These are phyloP conservation scores for Yponomeuta malinellus DNA, from an alignment of 2,888 invertebrate genomes.

Conservation along the genomic window DNA sequence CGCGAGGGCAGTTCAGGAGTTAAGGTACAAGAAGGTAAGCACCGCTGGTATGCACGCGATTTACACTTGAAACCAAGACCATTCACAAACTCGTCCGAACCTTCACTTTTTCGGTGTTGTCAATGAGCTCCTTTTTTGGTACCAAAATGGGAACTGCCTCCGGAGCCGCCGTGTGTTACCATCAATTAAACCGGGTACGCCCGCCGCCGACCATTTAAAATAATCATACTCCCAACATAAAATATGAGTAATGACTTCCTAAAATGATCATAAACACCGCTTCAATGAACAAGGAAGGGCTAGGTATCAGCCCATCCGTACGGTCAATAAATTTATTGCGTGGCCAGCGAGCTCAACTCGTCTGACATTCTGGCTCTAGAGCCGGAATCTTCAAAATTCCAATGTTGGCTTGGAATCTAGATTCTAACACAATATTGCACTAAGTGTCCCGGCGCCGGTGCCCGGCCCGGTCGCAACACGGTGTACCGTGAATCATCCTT, in stretches of 20 bases:
- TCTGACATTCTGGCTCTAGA: not conserved
- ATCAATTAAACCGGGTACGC: constrained; percentile 17
- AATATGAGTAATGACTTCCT: constrained; percentile 19
- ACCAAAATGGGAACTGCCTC: not conserved
- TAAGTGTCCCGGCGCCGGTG: not conserved
- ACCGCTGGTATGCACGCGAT: not conserved
- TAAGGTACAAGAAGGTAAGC: no score
- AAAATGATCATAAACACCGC: constrained; percentile 15
- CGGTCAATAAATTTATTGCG: not conserved
- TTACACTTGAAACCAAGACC: not conserved
- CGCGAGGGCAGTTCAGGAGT: no score
- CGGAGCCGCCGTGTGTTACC: constrained; percentile 2
- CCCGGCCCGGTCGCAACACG: no score
- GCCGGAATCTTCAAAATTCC: no score
- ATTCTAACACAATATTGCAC: not conserved
- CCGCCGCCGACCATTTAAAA: constrained; percentile 14
- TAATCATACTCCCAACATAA: constrained; percentile 14
- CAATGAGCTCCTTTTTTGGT: not conserved
- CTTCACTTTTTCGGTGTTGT: not conserved
- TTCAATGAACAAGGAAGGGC: constrained; percentile 16
- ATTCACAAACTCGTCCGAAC: not conserved
- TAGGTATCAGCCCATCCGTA: constrained; percentile 2
- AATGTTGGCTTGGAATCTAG: not conserved
- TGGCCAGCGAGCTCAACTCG: not conserved
- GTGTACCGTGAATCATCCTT: no score